Base-by-base conservation (phyloP, 2,797 vertebrate genomes). In the Coccyzus lansbergi region DNA sequence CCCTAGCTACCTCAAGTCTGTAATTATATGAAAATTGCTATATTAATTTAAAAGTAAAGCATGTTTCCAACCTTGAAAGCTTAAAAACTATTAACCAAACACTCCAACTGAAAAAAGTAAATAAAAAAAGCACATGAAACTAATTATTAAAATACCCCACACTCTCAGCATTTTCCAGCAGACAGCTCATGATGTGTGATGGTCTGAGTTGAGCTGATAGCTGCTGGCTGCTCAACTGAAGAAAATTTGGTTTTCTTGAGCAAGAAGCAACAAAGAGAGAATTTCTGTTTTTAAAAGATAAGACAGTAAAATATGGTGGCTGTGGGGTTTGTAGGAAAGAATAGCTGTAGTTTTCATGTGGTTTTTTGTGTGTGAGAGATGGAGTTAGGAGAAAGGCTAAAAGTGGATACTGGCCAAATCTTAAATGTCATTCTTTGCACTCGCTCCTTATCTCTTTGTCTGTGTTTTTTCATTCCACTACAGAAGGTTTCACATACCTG, bases 231-330 rank as follows among this genome's bases (percentile, higher is more conserved):
- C 51, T 92, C 67, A 42, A 2, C 69, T 67, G 26, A 19, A 71
- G 52, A 91, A 93, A 79, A 90, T 74, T 48, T 28, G 4, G 31
- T 68, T 91, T 91, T 84, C 60, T 90, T 77, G 58, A 90, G 26
- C 14, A 60, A 51, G 64, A 86, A 38, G 49, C 40, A 8, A 48
- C 42, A 72, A 62, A 72, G 70, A 81, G 44, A 7, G 5, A 78
- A 28, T 40, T 72, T 88, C 91, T 96, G 90, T 33, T 92, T 59
- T 83, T 33, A 42, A 77, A 84, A 96, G 94, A 91, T 95, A 95
- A 95, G 87, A n/a, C 21, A 71, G 52, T 63, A 68, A 91, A 82
- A 63, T 68, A 74, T 5, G 44, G 55, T 28, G 31, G 48, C 34
- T 87, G n/a, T 55, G 38, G 28, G 26, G 34, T 16, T 75, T 55